Conservation (phyloP, 2,888 invertebrate genomes). For the Drosophila suboccidentalis region DNA sequence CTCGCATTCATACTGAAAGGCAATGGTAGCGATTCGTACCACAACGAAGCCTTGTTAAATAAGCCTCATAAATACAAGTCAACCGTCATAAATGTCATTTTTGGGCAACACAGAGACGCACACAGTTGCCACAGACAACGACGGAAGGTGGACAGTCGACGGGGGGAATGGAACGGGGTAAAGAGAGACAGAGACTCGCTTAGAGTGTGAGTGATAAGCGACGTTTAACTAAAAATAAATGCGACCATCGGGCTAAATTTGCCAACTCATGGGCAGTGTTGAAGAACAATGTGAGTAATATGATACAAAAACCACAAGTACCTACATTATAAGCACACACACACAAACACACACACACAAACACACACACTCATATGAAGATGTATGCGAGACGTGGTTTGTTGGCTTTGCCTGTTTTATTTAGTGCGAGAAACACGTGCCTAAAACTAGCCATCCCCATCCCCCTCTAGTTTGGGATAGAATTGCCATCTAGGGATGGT, state of each 20-base stretch:
- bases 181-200: background rate
- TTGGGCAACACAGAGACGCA: conserved; percentile 18
- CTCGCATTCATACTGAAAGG: background rate
- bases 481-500: conserved; percentile 10
- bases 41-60: conserved; percentile 40
- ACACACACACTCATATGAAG: background rate
- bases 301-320: conserved; percentile 54
- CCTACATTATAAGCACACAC: conserved; percentile 25
- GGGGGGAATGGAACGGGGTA: background rate
- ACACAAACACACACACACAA: background rate
- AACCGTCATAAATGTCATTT: conserved; percentile 67
- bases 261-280: conserved; percentile 48
- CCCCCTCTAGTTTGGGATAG: background rate
- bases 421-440: conserved; percentile 36
- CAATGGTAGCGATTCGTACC: conserved; percentile 9
- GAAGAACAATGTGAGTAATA: conserved; percentile 51
- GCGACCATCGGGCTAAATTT: conserved; percentile 29
- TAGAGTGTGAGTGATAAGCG: conserved; percentile 52
- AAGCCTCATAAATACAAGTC: conserved; percentile 67
- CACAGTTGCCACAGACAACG: conserved; percentile 7
- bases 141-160: background rate
- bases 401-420: conserved; percentile 20
- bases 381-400: conserved; percentile 7
- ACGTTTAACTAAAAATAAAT: conserved; percentile 63
- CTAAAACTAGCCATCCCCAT: conserved; percentile 5